Conservation (phyloP, 2,888 invertebrate genomes). For the Caenorhabditis afra region DNA sequence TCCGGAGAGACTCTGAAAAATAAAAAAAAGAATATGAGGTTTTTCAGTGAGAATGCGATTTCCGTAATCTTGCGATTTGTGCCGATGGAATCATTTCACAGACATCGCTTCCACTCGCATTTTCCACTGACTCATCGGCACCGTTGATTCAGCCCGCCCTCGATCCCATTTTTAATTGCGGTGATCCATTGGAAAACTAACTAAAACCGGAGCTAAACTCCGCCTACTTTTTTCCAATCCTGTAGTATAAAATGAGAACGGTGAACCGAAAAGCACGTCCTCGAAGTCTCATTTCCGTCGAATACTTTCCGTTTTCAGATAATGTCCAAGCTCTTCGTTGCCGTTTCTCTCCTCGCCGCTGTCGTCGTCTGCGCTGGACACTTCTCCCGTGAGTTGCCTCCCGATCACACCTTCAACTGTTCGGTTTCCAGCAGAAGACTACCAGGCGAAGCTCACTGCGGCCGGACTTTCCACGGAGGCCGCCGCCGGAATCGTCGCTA, state of each 20-base stretch:
- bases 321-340: slow-evolving; percentile 34
- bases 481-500: slow-evolving; percentile 5
- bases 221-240: neutral
- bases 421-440: neutral
- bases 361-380: slow-evolving; percentile 12
- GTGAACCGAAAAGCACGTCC: neutral
- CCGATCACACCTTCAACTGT: neutral
- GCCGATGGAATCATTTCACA: neutral
- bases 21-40: too few species aligned
- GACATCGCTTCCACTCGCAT: neutral
- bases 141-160: neutral
- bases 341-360: slow-evolving; percentile 13
- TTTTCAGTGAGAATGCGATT: too few species aligned
- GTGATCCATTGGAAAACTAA: neutral
- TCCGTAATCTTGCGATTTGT: slow-evolving; percentile 27
- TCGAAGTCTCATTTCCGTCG: neutral
- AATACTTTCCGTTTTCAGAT: too few species aligned
- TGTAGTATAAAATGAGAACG: neutral
- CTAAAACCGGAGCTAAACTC: neutral
- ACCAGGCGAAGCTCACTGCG: neutral
- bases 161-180: neutral
- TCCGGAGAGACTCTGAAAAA: too few species aligned
- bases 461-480: slow-evolving; percentile 5
- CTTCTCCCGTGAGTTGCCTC: too few species aligned
- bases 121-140: neutral